phyloP scores from a whole-genome alignment of 2,797 vertebrate genomes.

The Pseudomugil tenellus region DNA sequence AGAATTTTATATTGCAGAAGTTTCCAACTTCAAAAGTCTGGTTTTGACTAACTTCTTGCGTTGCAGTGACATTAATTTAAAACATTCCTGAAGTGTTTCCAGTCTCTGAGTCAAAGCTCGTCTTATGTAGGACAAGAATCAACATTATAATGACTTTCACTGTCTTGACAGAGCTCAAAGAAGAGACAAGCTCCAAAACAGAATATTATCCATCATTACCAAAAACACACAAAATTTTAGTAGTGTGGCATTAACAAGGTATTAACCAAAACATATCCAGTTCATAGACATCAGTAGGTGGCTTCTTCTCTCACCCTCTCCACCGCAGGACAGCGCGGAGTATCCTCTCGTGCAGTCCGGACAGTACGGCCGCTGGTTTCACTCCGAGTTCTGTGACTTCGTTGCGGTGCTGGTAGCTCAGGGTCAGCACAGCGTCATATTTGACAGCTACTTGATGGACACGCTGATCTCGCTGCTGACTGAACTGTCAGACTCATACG shows the following conservation, averaged over 20 bases:
- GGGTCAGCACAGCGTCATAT: slow-evolving; percentile 88
- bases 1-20: neutral
- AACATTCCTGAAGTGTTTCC: too few relatives aligned
- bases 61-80: too few relatives aligned
- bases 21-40: too few relatives aligned
- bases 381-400: slow-evolving; percentile 91
- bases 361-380: slow-evolving; percentile 90
- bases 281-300: neutral
- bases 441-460: slow-evolving; percentile 90
- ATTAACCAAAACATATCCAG: neutral
- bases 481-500: slow-evolving; percentile 87
- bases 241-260: neutral
- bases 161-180: too few relatives aligned
- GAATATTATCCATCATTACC: too few relatives aligned
- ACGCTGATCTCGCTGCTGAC: slow-evolving; percentile 88
- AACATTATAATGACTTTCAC: too few relatives aligned
- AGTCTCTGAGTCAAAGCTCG: too few relatives aligned
- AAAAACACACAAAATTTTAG: too few relatives aligned
- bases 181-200: too few relatives aligned
- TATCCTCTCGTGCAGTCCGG: slow-evolving; percentile 89
- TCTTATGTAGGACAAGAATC: too few relatives aligned
- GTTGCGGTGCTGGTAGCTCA: slow-evolving; percentile 87
- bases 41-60: too few relatives aligned
- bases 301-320: neutral
- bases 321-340: slow-evolving; percentile 84